Base-by-base conservation (phyloP, 35 echinoderm and acorn worm genomes). In the Hemicentrotus pulcherrimus region DNA sequence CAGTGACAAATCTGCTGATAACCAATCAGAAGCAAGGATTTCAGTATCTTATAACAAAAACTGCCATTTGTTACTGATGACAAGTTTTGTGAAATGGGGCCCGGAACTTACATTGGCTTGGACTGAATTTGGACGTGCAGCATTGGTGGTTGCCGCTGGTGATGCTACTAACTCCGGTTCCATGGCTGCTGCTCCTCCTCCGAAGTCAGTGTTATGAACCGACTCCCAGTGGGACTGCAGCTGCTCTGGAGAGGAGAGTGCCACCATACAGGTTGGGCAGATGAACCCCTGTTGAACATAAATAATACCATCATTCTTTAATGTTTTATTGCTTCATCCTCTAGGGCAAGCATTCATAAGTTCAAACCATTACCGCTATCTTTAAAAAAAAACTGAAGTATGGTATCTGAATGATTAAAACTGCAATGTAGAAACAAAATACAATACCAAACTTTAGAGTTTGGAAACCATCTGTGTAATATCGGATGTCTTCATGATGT, bases 201-300 rank as follows among this genome's bases (percentile, higher is more conserved):
- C 8, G 91, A 32, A 60, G 19, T 45, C 7, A 32, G 94, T 50
- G 52, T 97, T 91, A 87, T 99, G 98, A 31, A 94, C 95, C 3
- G 88, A 89, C 41, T 96, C 98, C 95, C 95, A 99, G 91, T 99
- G 98, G 16, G 48, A 65, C n/a, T 97, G 96, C 22, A 99, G 93
- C 61, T 96, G 86, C 46, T 99, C 98, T 0, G 98, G 94, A 85
- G 98, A 95, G 46, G 96, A 71, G 46, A 99, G 92, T 46, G 85
- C 92, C 13, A 88, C 88, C 98, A 99, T 99, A 88, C 98, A 99
- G 41, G 88, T 95, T 4, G 98, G 98, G 65, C 98, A 99, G 28
- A 99, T 99, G 88, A 99, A 99, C 48, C 98, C 98, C 98, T 99
- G 95, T 78, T 78, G 65, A 78, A 4, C 19, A 78, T 24, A 8